A percentile compares a stretch with the other conserved stretches of the same genome.
Conservation (phyloP, 1,140 invertebrate species). For the Drosophila ercepeae region DNA sequence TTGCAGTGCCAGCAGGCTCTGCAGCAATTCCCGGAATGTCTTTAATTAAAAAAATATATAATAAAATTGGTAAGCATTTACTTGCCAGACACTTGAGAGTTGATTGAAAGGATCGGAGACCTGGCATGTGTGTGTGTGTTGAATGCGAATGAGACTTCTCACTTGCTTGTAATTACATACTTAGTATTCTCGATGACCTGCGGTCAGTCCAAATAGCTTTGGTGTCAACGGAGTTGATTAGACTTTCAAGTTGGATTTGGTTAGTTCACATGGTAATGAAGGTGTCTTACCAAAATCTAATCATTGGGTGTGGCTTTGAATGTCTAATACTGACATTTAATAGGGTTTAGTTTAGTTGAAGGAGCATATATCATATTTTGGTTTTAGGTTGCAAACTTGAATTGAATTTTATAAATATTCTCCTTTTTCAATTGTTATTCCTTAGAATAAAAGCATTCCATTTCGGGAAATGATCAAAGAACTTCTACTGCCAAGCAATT, state of each 20-base stretch:
- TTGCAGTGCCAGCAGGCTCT: slow-evolving; percentile 93
- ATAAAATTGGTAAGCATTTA: slow-evolving; percentile 69
- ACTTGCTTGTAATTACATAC: slow-evolving; percentile 6
- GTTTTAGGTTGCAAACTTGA: too few relatives aligned
- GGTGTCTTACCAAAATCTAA: neutral
- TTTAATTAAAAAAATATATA: slow-evolving; percentile 84
- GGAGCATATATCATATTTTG: too few relatives aligned
- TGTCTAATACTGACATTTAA: neutral
- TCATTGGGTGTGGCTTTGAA: neutral
- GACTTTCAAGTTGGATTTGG: slow-evolving; percentile 9
- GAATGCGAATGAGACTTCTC: slow-evolving; percentile 13
- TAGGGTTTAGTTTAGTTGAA: too few relatives aligned
- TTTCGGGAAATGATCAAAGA: slow-evolving; percentile 1
- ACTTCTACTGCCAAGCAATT: slow-evolving; percentile 3
- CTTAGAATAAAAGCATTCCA: slow-evolving; percentile 1
- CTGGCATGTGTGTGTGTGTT: neutral
- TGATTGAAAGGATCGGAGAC: slow-evolving; percentile 25
- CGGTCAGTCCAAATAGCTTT: slow-evolving; percentile 3
- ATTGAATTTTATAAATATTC: too few relatives aligned
- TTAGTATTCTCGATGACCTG: neutral
- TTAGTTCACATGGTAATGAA: slow-evolving; percentile 10
- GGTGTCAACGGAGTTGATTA: slow-evolving; percentile 12
- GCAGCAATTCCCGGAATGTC: slow-evolving; percentile 88
- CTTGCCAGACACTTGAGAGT: slow-evolving; percentile 28
- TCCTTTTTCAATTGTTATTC: neutral